Evolutionary conservation across 2,113 vertebrate species (phyloP).

Genomic region (Mobula hypostoma): DNA sequence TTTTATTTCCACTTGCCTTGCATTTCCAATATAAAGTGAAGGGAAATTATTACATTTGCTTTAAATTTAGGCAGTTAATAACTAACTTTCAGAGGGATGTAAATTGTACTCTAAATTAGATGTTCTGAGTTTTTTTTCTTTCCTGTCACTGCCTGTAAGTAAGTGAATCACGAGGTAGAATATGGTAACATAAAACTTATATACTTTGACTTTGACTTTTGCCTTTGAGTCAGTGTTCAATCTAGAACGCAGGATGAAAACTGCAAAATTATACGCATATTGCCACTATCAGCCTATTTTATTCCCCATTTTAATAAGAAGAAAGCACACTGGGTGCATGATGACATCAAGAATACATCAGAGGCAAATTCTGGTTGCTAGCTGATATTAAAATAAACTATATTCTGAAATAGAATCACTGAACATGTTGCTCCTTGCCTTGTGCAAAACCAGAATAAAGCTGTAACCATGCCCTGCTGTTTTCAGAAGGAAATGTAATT

Average conservation of each 20-base stretch:
- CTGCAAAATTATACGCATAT: neutral
- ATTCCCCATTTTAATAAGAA: neutral
- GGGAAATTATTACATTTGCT: neutral
- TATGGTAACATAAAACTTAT: too few relatives aligned
- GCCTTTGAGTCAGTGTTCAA: too few relatives aligned
- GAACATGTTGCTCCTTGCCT: neutral
- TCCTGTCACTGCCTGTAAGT: too few relatives aligned
- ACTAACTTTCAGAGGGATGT: neutral
- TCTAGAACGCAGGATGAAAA: neutral
- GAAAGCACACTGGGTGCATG: neutral
- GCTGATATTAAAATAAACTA: conserved; percentile 1
- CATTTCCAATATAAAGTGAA: neutral
- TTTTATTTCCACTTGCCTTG: neutral
- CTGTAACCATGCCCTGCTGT: neutral
- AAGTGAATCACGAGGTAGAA: too few relatives aligned
- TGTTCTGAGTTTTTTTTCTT: neutral
- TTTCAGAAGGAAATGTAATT: neutral
- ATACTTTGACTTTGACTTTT: too few relatives aligned
- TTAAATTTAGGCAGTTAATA: neutral
- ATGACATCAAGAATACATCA: neutral
- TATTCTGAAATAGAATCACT: neutral
- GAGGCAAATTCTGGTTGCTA: too few relatives aligned
- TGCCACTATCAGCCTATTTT: neutral
- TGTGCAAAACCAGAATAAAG: neutral
- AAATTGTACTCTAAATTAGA: neutral